Percentiles rank a stretch among this genome's conserved stretches.
Conservation (phyloP, 1,140 invertebrate species). For the Neodiprion lecontei region DNA sequence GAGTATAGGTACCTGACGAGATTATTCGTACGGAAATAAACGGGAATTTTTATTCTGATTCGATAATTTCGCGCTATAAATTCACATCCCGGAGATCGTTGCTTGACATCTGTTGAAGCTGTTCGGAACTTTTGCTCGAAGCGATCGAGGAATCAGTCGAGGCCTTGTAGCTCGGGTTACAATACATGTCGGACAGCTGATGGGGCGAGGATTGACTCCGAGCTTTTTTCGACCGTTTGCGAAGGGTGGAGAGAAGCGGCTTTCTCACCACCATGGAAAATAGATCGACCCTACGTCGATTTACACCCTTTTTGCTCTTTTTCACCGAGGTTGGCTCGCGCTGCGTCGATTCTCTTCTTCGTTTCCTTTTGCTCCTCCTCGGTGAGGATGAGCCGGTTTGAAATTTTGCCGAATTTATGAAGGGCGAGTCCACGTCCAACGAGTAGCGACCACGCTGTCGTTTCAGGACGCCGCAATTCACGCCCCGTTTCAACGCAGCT, state of each 20-base stretch:
- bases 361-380: background rate
- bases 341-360: background rate
- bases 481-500: conserved; percentile 32
- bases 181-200: conserved; percentile 28
- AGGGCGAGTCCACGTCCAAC: conserved; percentile 7
- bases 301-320: background rate
- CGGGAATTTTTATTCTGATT: background rate
- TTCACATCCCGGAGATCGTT: background rate
- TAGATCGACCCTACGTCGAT: background rate
- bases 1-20: too few relatives aligned
- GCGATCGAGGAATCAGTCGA: conserved; percentile 25
- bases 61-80: background rate
- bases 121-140: background rate
- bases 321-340: background rate
- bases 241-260: background rate
- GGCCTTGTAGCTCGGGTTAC: conserved; percentile 27
- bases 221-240: conserved; percentile 25
- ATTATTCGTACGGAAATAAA: background rate
- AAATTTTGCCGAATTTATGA: background rate
- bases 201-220: conserved; percentile 21
- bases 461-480: conserved; percentile 40
- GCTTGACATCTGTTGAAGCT: background rate
- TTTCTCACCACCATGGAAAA: background rate
- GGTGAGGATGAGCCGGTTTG: conserved; percentile 10
- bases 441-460: conserved; percentile 33